Evolutionary conservation across 2,888 invertebrate species (phyloP), one percentile per base, ranked within the genome.

Genomic region (Mylabris sibirica): DNA sequence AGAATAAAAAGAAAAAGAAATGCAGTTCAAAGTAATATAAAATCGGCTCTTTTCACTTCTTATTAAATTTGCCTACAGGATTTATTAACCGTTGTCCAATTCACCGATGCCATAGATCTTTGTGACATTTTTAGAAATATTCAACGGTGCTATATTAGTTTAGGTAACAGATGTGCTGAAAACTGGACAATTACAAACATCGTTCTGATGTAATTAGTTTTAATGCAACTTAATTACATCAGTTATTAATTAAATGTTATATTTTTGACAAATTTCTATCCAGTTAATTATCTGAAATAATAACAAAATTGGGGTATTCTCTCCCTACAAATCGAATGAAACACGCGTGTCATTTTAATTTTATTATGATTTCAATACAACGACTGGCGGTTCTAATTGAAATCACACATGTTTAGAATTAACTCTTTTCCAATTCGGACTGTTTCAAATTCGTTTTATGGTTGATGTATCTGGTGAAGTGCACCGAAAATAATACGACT

Each of bases 371-470:
- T 61, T 57, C n/a, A n/a, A 60, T 57, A 69, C 57, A 64, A 11
- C 20, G 44, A 60, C 22, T 3, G 68, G 20, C 20, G 20, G 24
- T 67, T 60, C 38, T 69, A 66, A 69, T 69, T 62, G 69, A 69
- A 69, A 69, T 69, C 69, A 63, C 69, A 69, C 44, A 69, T 69
- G 66, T 66, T 30, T 24, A 34, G 41, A 64, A 66, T 66, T 59
- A 69, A 66, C 64, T 69, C 69, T 69, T 69, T 30, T 62, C 60
- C 57, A 68, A 66, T 68, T 68, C 68, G 30, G 62, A 64, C 64
- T 68, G 68, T 66, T 68, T 68, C 70, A 53, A 69, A 69, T 69
- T 64, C 53, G 64, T 69, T 69, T n/a, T 67, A 69, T 59, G 69
- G 57, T 66, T 67, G 69, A 64, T 22, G 60, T 38, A 20, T 41